These are phyloP conservation scores for Drosophila malerkotliana DNA, from an alignment of 1,140 invertebrate species.

Conservation along the genomic window DNA sequence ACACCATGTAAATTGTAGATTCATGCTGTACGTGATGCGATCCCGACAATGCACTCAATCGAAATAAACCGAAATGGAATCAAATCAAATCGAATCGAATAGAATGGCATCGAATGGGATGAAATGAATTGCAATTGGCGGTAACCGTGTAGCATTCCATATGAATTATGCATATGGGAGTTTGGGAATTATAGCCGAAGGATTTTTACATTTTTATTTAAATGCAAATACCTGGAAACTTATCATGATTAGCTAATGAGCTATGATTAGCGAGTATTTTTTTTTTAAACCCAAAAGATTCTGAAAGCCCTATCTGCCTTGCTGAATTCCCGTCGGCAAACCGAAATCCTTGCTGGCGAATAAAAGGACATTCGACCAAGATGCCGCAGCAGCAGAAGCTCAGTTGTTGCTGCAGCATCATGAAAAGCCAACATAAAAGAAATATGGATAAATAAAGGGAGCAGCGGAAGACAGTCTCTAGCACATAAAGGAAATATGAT, in stretches of 20 bases:
- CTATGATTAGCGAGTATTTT: neutral
- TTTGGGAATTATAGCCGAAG: constrained; percentile 7
- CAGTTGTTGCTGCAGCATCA: constrained; percentile 3
- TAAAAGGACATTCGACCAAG: constrained; percentile 50
- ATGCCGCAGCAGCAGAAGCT: constrained; percentile 1
- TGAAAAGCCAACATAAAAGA: constrained; percentile 47
- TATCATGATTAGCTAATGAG: neutral
- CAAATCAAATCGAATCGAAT: constrained; percentile 31
- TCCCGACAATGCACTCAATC: constrained; percentile 20
- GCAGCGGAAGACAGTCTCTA: constrained; percentile 18
- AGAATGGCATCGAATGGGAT: constrained; percentile 20
- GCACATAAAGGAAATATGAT: constrained; percentile 67
- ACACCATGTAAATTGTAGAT: constrained; percentile 19
- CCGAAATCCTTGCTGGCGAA: constrained; percentile 16
- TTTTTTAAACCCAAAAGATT: neutral
- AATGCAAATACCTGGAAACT: constrained; percentile 1
- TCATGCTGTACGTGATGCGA: constrained; percentile 1
- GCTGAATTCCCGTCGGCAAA: constrained; percentile 55
- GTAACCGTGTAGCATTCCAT: neutral
- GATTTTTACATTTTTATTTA: constrained; percentile 12
- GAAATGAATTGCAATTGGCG: constrained; percentile 45
- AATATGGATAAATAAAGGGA: constrained; percentile 74
- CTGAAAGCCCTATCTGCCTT: neutral
- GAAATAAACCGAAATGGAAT: constrained; percentile 29
- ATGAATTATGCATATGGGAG: constrained; percentile 60